Conservation (phyloP, 2,797 vertebrate species). For the Hipposideros larvatus region DNA sequence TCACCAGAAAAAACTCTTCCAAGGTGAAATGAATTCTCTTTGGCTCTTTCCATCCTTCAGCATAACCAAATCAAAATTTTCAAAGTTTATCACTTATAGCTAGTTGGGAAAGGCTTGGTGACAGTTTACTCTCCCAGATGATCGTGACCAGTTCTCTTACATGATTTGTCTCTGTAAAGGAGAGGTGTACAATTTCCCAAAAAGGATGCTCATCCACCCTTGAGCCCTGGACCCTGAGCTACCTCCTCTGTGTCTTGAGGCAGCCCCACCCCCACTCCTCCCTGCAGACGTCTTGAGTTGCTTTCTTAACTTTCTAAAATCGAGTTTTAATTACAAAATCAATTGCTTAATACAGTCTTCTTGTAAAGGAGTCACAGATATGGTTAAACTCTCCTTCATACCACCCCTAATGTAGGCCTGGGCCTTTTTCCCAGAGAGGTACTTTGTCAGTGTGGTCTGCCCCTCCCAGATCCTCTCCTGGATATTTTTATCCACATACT, state of each 20-base stretch:
- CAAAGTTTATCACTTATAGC: background rate
- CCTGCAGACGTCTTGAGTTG: background rate
- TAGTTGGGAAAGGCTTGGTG: no score
- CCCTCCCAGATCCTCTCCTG: background rate
- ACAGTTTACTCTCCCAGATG: no score
- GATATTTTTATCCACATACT: background rate
- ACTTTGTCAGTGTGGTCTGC: background rate
- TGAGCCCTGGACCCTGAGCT: no score
- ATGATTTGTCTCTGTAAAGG: no score
- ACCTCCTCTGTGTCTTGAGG: no score
- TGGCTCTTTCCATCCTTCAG: background rate
- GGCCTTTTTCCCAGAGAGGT: background rate
- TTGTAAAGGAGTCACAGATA: background rate
- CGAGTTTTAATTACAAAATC: background rate
- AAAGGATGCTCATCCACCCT: no score
- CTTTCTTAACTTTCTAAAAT: background rate
- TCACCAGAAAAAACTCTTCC: background rate
- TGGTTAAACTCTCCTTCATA: background rate
- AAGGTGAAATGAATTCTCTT: background rate
- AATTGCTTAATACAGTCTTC: background rate
- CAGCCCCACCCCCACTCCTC: no score
- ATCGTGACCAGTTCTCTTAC: no score
- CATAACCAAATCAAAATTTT: background rate
- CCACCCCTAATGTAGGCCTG: background rate
- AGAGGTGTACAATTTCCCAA: no score